A percentile compares a stretch with the other conserved stretches of the same genome.
phyloP scores from a whole-genome alignment of 1,140 invertebrate species.

The Lepidurus apus region DNA sequence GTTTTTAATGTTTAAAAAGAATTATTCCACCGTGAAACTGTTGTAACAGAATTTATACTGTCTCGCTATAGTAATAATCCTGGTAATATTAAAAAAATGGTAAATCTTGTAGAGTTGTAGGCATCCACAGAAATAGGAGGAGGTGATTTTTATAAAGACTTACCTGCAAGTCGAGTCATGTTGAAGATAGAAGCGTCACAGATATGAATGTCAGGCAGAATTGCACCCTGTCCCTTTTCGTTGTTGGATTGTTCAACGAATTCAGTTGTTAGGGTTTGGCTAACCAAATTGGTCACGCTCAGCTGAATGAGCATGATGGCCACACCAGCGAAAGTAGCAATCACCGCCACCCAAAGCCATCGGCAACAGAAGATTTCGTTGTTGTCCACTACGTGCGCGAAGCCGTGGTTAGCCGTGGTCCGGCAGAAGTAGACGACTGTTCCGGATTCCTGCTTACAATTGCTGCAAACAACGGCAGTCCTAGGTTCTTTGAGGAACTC shows the following conservation, averaged over 20 bases:
- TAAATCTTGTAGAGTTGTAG: not conserved
- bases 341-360: not conserved
- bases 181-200: slow-evolving; percentile 29
- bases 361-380: not conserved
- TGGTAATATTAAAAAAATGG: not conserved
- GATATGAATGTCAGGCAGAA: slow-evolving; percentile 30
- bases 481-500: no score
- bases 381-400: not conserved
- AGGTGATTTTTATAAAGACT: no score
- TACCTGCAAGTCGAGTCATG: slow-evolving; percentile 21
- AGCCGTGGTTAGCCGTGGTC: not conserved
- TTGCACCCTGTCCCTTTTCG: not conserved
- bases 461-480: no score
- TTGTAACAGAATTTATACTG: no score
- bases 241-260: not conserved
- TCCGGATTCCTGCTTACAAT: not conserved
- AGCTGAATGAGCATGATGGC: not conserved
- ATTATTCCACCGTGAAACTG: no score
- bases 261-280: not conserved
- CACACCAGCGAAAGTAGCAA: not conserved
- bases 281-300: not conserved
- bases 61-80: not conserved
- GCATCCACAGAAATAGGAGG: no score
- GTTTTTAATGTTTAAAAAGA: no score
- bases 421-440: not conserved